A percentile compares a stretch with the other conserved stretches of the same genome.
Conservation (phyloP, 2,797 vertebrate species). For the Pampus argenteus region DNA sequence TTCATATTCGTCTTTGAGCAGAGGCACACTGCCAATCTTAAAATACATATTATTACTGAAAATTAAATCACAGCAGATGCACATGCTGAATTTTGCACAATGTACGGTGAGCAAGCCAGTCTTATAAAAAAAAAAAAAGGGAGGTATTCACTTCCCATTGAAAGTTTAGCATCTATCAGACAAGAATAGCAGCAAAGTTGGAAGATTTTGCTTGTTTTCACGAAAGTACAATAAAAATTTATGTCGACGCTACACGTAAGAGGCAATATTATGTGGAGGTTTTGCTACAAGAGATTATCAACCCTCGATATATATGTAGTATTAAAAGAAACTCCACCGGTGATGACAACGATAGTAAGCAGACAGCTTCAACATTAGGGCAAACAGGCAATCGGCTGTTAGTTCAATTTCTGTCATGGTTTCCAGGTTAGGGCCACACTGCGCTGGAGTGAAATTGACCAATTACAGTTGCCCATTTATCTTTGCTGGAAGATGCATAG, state of each 20-base stretch:
- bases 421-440: constrained; percentile 8
- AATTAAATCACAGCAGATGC: neutral
- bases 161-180: neutral
- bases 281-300: neutral
- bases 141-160: neutral
- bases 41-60: neutral
- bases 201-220: neutral
- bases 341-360: neutral
- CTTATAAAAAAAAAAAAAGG: neutral
- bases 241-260: neutral
- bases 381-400: constrained; percentile 21
- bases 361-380: neutral
- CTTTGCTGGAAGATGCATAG: constrained; percentile 53
- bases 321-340: too few species aligned
- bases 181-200: neutral
- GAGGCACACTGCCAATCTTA: neutral
- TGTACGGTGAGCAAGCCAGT: neutral
- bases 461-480: constrained; percentile 67
- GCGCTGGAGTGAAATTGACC: constrained; percentile 53
- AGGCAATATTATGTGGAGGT: neutral
- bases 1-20: constrained; percentile 27
- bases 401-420: constrained; percentile 12
- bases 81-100: neutral
- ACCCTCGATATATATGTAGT: neutral
- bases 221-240: neutral